These are phyloP conservation scores for Poeciliopsis paucimaculata DNA, from an alignment of 2,797 vertebrate species.

Conservation along the genomic window DNA sequence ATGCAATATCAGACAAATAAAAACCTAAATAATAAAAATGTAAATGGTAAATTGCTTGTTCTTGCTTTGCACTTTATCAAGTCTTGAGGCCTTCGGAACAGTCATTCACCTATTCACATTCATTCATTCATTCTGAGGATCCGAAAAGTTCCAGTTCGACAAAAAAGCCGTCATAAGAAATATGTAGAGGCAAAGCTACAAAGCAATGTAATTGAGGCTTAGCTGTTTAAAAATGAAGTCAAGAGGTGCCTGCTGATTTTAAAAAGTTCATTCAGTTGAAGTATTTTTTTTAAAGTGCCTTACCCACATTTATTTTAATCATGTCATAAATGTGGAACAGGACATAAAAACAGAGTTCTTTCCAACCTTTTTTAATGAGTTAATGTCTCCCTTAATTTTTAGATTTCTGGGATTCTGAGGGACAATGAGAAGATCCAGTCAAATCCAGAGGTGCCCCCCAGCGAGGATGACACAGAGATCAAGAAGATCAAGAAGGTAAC, in stretches of 20 bases:
- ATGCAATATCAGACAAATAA: neutral
- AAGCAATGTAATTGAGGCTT: neutral
- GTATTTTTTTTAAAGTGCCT: neutral
- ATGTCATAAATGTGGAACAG: neutral
- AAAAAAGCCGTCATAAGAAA: neutral
- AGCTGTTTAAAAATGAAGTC: neutral
- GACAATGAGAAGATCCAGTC: slow-evolving; percentile 95
- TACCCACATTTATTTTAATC: neutral
- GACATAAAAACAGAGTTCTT: neutral
- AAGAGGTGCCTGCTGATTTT: neutral
- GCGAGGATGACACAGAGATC: slow-evolving; percentile 92
- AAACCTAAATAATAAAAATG: neutral
- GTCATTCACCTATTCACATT: too few relatives aligned
- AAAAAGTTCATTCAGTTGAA: neutral
- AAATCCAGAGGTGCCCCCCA: slow-evolving; percentile 83
- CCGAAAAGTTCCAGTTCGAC: neutral
- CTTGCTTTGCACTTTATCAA: too few relatives aligned
- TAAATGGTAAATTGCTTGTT: too few relatives aligned
- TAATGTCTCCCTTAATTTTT: slow-evolving; percentile 38
- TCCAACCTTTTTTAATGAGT: neutral
- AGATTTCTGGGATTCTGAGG: slow-evolving; percentile 92
- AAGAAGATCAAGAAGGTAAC: slow-evolving; percentile 98
- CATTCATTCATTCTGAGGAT: neutral
- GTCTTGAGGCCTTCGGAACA: too few relatives aligned
- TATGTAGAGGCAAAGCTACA: neutral